Conservation (phyloP, 2,797 vertebrate genomes). For the Xerus rutilus region DNA sequence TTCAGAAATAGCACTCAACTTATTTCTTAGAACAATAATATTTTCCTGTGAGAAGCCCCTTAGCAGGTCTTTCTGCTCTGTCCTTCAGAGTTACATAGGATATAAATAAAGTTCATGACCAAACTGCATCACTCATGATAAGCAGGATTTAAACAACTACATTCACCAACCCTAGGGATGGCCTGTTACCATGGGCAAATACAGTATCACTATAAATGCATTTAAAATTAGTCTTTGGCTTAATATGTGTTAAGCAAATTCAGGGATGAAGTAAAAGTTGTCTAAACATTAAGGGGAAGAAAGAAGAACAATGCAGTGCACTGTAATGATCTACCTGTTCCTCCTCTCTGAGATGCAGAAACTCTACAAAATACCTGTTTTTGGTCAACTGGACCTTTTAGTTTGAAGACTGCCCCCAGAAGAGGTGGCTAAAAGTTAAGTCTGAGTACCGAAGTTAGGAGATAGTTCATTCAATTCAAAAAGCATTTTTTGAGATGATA, state of each 20-base stretch:
- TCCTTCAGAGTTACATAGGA: slow-evolving; percentile 53
- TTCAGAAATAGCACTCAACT: slow-evolving; percentile 43
- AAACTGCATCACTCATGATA: neutral
- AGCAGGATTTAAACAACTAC: slow-evolving; percentile 50
- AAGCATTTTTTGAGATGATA: slow-evolving; percentile 65
- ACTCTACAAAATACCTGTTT: slow-evolving; percentile 1
- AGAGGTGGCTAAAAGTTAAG: neutral
- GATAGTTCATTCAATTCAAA: slow-evolving; percentile 39
- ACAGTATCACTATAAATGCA: slow-evolving; percentile 21
- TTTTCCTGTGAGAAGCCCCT: slow-evolving; percentile 30
- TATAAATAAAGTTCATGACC: slow-evolving; percentile 66
- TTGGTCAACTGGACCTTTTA: slow-evolving; percentile 4
- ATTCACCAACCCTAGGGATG: slow-evolving; percentile 56
- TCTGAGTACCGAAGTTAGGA: slow-evolving; percentile 36
- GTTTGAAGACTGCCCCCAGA: neutral
- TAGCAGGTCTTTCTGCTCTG: slow-evolving; percentile 44
- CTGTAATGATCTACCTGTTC: neutral
- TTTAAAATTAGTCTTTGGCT: slow-evolving; percentile 78
- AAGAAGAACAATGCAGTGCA: neutral
- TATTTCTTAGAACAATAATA: neutral
- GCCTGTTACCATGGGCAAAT: slow-evolving; percentile 42
- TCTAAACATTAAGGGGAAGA: neutral
- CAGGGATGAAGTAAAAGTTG: slow-evolving; percentile 51
- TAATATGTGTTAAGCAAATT: slow-evolving; percentile 60
- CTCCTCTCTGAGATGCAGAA: neutral